These are phyloP conservation scores for Cariama cristata DNA, from an alignment of 2,113 vertebrate genomes.

Conservation along the genomic window DNA sequence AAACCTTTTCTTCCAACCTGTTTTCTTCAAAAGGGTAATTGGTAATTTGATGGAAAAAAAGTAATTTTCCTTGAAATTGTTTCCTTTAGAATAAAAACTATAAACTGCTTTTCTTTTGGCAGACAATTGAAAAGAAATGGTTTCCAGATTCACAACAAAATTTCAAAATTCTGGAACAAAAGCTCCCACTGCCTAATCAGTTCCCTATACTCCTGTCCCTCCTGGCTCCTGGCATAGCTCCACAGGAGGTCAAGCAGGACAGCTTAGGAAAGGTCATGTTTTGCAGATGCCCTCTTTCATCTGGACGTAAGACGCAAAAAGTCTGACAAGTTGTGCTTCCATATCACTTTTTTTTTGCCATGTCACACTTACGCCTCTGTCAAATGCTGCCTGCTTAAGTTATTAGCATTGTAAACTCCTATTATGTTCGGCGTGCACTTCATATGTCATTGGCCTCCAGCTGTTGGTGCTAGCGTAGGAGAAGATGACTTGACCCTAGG, in stretches of 20 bases:
- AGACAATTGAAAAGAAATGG: background rate
- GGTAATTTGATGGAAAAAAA: background rate
- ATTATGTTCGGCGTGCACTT: constrained; percentile 27
- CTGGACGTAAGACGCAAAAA: background rate
- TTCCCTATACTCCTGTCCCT: background rate
- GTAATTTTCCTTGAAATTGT: background rate
- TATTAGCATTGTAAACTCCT: constrained; percentile 63
- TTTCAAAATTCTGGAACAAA: background rate
- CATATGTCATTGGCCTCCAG: constrained; percentile 57
- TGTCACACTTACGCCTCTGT: background rate
- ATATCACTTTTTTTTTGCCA: constrained; percentile 6
- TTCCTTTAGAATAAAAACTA: background rate
- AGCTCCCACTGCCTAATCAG: background rate
- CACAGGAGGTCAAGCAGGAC: background rate
- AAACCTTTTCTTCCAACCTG: background rate
- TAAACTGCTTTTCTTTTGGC: background rate
- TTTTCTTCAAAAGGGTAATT: background rate
- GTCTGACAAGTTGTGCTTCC: constrained; percentile 22
- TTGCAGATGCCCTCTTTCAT: constrained; percentile 26
- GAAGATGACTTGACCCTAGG: constrained; percentile 4
- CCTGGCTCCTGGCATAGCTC: background rate
- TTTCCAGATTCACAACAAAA: constrained; percentile 9
- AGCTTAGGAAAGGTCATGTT: background rate
- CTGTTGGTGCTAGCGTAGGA: background rate
- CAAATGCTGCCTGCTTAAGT: constrained; percentile 48